Evolutionary conservation across 1,140 invertebrate species (phyloP).

Genomic region (Dendrolimus punctatus): DNA sequence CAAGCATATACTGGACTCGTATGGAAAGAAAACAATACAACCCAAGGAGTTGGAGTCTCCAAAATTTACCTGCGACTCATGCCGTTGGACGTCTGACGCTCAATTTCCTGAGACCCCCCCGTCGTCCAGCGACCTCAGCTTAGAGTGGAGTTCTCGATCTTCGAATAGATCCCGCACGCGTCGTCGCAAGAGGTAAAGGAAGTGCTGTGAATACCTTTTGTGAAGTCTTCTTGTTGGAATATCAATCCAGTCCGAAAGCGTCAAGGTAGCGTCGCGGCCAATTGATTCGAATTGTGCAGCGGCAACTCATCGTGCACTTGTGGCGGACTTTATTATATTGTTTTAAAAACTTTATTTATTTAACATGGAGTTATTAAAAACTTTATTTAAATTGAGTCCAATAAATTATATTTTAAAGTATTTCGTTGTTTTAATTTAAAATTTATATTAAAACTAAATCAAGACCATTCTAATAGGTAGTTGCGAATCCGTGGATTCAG

Average conservation of each 20-base stretch:
- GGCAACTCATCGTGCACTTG: too few relatives aligned
- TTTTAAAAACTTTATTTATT: too few relatives aligned
- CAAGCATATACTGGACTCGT: slow-evolving; percentile 61
- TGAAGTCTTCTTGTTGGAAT: slow-evolving; percentile 8
- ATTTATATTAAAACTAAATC: too few relatives aligned
- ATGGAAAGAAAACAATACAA: slow-evolving; percentile 19
- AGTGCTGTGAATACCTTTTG: slow-evolving; percentile 5
- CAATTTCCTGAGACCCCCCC: slow-evolving; percentile 64
- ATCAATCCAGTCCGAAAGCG: slow-evolving; percentile 5
- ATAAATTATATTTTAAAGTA: too few relatives aligned
- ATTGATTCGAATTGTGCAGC: too few relatives aligned
- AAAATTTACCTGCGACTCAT: slow-evolving; percentile 46
- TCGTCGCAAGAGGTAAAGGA: slow-evolving; percentile 51
- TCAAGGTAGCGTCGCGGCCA: not conserved
- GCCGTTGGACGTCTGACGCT: slow-evolving; percentile 61
- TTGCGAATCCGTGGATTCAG: too few relatives aligned
- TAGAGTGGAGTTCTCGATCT: slow-evolving; percentile 58
- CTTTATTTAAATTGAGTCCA: too few relatives aligned
- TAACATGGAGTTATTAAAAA: too few relatives aligned
- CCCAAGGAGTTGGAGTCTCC: slow-evolving; percentile 36
- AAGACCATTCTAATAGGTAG: too few relatives aligned
- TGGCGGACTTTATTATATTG: too few relatives aligned
- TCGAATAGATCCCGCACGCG: slow-evolving; percentile 42
- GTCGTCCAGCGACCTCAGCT: slow-evolving; percentile 54
- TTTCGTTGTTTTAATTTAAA: too few relatives aligned